Base-by-base conservation (phyloP, 2,113 vertebrate species). In the Thalassarche chlororhynchos region DNA sequence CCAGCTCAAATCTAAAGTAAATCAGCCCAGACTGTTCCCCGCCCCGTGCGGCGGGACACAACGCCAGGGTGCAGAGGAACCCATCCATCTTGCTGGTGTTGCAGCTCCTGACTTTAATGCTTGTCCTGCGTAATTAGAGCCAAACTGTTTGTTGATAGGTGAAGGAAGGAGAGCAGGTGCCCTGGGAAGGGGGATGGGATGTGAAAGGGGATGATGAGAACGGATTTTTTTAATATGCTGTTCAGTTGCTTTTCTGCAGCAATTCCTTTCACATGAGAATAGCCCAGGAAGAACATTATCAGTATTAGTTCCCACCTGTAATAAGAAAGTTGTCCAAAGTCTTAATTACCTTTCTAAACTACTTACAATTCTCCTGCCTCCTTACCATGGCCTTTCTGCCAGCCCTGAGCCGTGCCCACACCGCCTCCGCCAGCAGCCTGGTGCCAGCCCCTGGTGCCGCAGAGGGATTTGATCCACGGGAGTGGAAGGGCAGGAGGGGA, bases 1-100 rank as follows among this genome's bases (percentile, higher is more conserved):
- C 85, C 75, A 20, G 97, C 98, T 98, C 97, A 84, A 98, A 98
- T 98, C 98, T 98, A 96, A 97, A 98, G 98, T 97, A 98, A 92
- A 95, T 98, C 98, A 97, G 97, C 84, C 94, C 97, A 81, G 98
- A 93, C 88, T 54, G 94, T 75, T 97, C 97, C 96, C 94, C 60
- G 28, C 98, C 98, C 98, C 96, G 51, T 91, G 97, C 90, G 75
- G 83, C 49, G 36, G 92, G 97, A 98, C 94, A 64, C 46, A 91
- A 92, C 96, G 95, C 97, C 55, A 78, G 94, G 75, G 97, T 91
- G 97, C 88, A 84, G 97, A 97, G 95, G 96, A 97, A 96, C 71
- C 94, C 98, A 97, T 98, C 98, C 98, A 96, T 98, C 98, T 97
- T 96, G 8, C 91, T 77, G 94, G 75, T 87, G 98, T 96, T 87